Base-by-base conservation (phyloP, 1,140 invertebrate species). In the Dinoponera quadriceps region DNA sequence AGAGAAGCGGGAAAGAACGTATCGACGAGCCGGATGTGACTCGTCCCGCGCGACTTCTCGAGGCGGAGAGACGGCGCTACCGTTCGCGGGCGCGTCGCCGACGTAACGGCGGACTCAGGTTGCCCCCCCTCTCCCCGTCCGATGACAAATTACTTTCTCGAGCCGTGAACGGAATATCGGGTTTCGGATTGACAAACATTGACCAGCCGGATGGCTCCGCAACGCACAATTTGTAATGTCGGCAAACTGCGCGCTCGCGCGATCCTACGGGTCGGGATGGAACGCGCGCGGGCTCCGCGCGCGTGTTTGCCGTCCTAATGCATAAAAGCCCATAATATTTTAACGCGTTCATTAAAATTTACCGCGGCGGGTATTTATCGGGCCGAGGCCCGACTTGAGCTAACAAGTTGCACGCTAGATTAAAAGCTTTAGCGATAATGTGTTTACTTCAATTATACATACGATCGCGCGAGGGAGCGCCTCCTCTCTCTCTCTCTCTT, bases 81-180 rank as follows among this genome's bases (percentile, higher is more conserved):
- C 60, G 59, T 65, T 55, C 33, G 74, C 49, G 74, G 20, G 13
- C 11, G n/a, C 54, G 22, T 38, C 14, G 16, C 3, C 13, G 16
- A 38, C n/a, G 49, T 14, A 44, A 14, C 65, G 22, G 2, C 38
- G 20, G n/a, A 55, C 65, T 48, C 44, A 1, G 59, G 85, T 68
- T 9, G 29, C 29, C 2, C 20, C 20, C 18, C 62, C 38, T 2
- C 29, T 2, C 20, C 20, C 18, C 62, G 20, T 22, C 75, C 80
- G 77, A 88, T 90, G 91, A 91, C 90, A 92, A 92, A 92, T 91
- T 91, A 88, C 84, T 92, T 85, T 90, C 87, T 82, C 72, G 69
- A 85, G 66, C 83, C 83, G 75, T 59, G 72, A 54, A 48, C 60
- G 86, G 82, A 85, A 85, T 90, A 90, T 92, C 84, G 68, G 83